phyloP scores from a whole-genome alignment of 2,888 invertebrate genomes.

The Eupeodes latifasciatus region DNA sequence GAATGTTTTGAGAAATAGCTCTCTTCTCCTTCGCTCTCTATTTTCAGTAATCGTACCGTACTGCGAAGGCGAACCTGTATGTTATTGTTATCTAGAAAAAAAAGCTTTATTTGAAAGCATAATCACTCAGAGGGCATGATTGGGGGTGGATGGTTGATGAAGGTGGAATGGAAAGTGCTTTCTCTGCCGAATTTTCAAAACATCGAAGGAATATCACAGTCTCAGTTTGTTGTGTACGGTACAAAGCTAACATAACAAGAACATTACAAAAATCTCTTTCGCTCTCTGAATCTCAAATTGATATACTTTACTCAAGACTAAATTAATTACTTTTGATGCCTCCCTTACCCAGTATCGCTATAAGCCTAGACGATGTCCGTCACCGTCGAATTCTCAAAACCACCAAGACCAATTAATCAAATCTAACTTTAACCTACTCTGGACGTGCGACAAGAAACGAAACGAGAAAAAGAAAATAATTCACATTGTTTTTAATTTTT shows the following conservation, averaged over 20 bases:
- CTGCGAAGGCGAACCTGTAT: conserved; percentile 41
- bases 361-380: conserved; percentile 45
- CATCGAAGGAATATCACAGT: conserved; percentile 64
- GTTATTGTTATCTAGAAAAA: conserved; percentile 2
- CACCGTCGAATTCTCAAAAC: conserved; percentile 12
- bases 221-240: conserved; percentile 68
- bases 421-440: conserved; percentile 22
- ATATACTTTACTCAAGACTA: conserved; percentile 21
- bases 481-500: neutral
- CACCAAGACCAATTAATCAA: conserved; percentile 15
- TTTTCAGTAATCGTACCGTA: conserved; percentile 3
- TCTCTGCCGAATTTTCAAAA: conserved; percentile 64
- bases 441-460: conserved; percentile 1
- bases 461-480: neutral
- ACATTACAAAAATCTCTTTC: conserved; percentile 38
- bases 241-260: conserved; percentile 43
- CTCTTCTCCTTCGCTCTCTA: neutral
- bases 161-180: conserved; percentile 55
- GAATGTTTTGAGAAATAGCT: neutral
- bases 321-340: conserved; percentile 42
- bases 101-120: conserved; percentile 40
- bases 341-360: conserved; percentile 35
- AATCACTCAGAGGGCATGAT: conserved; percentile 11
- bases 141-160: conserved; percentile 2
- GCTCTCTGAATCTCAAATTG: conserved; percentile 45